Conservation (phyloP, 2,888 invertebrate genomes). For the Crossocerus cetratus region DNA sequence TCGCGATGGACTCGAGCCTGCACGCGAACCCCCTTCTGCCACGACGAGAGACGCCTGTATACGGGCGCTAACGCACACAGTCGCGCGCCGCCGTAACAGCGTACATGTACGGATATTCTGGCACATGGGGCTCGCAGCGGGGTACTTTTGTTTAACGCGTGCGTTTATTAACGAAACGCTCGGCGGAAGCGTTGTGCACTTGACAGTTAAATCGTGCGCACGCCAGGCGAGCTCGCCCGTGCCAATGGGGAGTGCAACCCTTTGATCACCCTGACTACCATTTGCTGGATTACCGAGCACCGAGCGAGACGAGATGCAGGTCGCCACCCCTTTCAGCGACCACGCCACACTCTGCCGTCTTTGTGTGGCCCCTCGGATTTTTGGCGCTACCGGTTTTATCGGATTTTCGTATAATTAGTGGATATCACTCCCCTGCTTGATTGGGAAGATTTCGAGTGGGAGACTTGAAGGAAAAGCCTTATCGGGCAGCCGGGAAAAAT, state of each 20-base stretch:
- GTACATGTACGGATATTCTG: not conserved
- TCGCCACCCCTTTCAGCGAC: too few species aligned
- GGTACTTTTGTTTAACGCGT: constrained; percentile 54
- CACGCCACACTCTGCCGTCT: too few species aligned
- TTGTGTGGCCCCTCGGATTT: too few species aligned
- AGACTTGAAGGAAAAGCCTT: too few species aligned
- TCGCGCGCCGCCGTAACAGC: not conserved
- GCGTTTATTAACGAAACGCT: constrained; percentile 51
- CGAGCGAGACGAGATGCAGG: too few species aligned
- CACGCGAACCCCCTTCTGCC: not conserved
- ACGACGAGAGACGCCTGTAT: too few species aligned
- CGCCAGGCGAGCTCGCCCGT: not conserved
- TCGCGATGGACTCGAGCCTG: constrained; percentile 44
- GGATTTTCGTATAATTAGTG: too few species aligned
- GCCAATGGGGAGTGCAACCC: constrained; percentile 11
- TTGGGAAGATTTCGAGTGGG: too few species aligned
- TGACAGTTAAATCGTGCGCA: constrained; percentile 35
- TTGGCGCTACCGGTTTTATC: too few species aligned
- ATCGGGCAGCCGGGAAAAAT: not conserved
- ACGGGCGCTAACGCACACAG: constrained; percentile 20
- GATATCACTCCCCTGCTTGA: too few species aligned
- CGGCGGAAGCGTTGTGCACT: constrained; percentile 39
- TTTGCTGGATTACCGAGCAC: constrained; percentile 8
- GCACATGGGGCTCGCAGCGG: constrained; percentile 35
- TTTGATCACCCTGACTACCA: constrained; percentile 40